Base-by-base conservation (phyloP, 2,888 invertebrate species). In the Criorhina ranunculi region DNA sequence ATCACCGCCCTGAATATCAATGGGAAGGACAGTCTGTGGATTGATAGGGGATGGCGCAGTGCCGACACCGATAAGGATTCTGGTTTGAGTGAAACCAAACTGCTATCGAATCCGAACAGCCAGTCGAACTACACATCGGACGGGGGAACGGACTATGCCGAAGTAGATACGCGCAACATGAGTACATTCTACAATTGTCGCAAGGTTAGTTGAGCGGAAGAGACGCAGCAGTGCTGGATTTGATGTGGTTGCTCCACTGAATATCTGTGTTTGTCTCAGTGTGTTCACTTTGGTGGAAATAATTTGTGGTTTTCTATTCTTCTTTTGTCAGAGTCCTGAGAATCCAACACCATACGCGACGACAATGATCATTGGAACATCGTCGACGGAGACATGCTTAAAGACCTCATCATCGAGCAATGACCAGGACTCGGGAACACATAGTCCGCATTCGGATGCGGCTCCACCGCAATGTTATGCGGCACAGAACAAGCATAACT, bases 331-430 rank as follows among this genome's bases (percentile, higher is more conserved):
- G 91, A 94, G 94, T 72, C 93, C 94, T 8, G 94, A 94, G 87
- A 94, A 94, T 90, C 94, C 95, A 0, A 94, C 94, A 2, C 96
- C 95, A 0, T 96, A 95, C 90, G 96, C 96, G 12, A 96, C 95
- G 0, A 95, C 96, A 9, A 95, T 95, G 91, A 92, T 95, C 42
- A 93, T 95, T 86, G 92, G 92, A 40, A 90, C 91, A 51, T 90
- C 91, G 5, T 92, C 92, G 5, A 91, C 89, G 11, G 92, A 91
- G 64, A 91, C 91, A 24, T 91, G 91, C 88, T 90, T 91, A 83
- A 92, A 92, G 86, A 90, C 91, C 51, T 91, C 92, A 7, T 91
- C 91, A 2, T 88, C 91, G 5, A 91, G 91, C 70, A 91, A 91
- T 15, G 91, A 91, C 88, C 91, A 91, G 87, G 91, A 91, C 69